Evolutionary conservation across 2,113 vertebrate genomes (phyloP), one percentile per base, ranked within the genome.

Genomic region (Apteryx mantelli): DNA sequence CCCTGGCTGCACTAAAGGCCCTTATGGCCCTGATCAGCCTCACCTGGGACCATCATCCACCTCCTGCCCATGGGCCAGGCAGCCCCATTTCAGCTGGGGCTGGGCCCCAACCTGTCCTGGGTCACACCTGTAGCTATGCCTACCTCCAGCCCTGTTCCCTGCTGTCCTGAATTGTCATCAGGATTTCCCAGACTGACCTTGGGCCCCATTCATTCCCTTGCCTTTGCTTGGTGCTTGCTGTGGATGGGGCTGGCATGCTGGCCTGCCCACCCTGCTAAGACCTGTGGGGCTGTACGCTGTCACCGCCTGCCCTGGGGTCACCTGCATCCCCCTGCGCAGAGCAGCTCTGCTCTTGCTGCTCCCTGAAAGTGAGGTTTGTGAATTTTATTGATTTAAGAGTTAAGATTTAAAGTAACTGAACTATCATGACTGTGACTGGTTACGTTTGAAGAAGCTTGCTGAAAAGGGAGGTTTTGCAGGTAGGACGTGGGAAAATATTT

Each of bases 31-130:
- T 56, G 26, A 40, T 0, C 2, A 64, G 56, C 58, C 76, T 68
- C 46, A 69, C 17, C 12, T 82, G 66, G 21, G n/a, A 7, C 19
- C 17, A 16, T 20, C 18, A 32, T 55, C 26, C 34, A 14, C 6
- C 3, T 18, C 22, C 56, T 66, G 13, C 38, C 14, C 26, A 3
- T 9, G 26, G 5, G 8, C 13, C 32, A 0, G 22, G 14, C 19
- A 38, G 40, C 36, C 82, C 18, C 4, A 5, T 74, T 76, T 44
- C 32, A 94, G 12, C 25, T 60, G 40, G 32, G 66, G 1, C 13
- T 2, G 2, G 14, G 9, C 0, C 28, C 0, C 1, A 0, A 24
- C 1, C 1, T 73, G 5, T 0, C 0, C 0, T 7, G 0, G 1
- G 16, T 3, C 56, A 60, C 17, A 34, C 9, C 56, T 60, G 30